phyloP scores from a whole-genome alignment of 2,797 vertebrate genomes.

The Hyperoplus immaculatus region DNA sequence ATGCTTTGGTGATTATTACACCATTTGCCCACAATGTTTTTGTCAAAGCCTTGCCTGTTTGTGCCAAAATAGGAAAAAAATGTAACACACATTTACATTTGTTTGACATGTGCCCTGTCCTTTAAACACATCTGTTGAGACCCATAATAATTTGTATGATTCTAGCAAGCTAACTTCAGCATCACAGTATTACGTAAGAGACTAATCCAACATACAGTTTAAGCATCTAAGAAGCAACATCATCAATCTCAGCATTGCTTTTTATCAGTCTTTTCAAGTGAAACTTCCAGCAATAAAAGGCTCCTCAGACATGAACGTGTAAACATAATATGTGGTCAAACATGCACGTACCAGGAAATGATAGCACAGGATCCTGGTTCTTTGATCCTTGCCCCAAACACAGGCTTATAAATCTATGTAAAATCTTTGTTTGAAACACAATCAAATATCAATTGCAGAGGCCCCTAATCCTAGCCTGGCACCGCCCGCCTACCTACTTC shows the following conservation, averaged over 20 bases:
- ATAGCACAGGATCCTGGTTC: background rate
- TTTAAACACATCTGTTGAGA: constrained; percentile 8
- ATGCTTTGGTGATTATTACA: too few relatives aligned
- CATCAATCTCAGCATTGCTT: background rate
- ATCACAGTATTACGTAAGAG: constrained; percentile 39
- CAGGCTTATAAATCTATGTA: constrained; percentile 8
- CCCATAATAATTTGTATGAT: constrained; percentile 1
- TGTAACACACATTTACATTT: background rate
- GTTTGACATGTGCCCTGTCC: background rate
- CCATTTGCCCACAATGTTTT: too few relatives aligned
- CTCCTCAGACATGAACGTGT: background rate
- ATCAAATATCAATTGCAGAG: constrained; percentile 36
- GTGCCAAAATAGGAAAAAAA: background rate
- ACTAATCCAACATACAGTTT: constrained; percentile 38
- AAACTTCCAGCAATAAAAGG: constrained; percentile 1
- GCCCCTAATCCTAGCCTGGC: background rate
- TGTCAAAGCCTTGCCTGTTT: background rate
- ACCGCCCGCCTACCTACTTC: too few relatives aligned
- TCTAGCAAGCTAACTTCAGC: background rate
- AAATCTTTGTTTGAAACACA: constrained; percentile 40
- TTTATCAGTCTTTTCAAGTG: background rate
- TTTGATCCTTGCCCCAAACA: constrained; percentile 15
- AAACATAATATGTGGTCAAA: background rate
- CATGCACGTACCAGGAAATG: background rate
- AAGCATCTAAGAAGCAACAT: constrained; percentile 27